These are phyloP conservation scores for Rhagoletis pomonella DNA, from an alignment of 1,140 invertebrate species.

Conservation along the genomic window DNA sequence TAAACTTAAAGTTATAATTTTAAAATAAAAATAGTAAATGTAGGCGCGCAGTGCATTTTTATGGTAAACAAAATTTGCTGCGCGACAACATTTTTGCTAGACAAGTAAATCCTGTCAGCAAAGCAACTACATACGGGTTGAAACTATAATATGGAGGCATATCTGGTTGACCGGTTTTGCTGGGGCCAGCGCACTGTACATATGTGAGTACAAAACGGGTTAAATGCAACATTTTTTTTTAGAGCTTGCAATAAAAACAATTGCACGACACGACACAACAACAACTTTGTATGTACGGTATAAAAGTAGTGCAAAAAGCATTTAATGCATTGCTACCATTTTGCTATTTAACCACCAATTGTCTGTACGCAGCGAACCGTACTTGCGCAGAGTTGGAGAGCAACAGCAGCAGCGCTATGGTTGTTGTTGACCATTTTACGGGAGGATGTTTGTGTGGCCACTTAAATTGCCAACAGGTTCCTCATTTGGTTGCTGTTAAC, in stretches of 20 bases:
- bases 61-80: neutral
- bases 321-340: conserved; percentile 16
- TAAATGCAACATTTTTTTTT: neutral
- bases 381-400: too few species aligned
- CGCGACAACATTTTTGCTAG: conserved; percentile 14
- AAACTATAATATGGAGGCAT: neutral
- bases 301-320: neutral
- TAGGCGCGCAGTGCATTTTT: neutral
- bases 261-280: neutral
- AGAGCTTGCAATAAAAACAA: neutral
- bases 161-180: conserved; percentile 13
- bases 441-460: conserved; percentile 9
- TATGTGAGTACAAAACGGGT: neutral
- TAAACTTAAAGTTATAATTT: too few species aligned
- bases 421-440: neutral
- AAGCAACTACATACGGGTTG: neutral
- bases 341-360: conserved; percentile 1
- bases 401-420: neutral
- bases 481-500: neutral
- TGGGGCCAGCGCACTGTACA: neutral
- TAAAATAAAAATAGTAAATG: neutral
- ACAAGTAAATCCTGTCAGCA: conserved; percentile 42
- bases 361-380: neutral
- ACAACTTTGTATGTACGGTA: too few species aligned
- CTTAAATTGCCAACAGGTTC: conserved; percentile 16